Percentiles rank a stretch among this genome's conserved stretches.
These are phyloP conservation scores for Haliclona indistincta DNA, from an alignment of 37 sponge, comb jelly and placozoan genomes.

Conservation along the genomic window DNA sequence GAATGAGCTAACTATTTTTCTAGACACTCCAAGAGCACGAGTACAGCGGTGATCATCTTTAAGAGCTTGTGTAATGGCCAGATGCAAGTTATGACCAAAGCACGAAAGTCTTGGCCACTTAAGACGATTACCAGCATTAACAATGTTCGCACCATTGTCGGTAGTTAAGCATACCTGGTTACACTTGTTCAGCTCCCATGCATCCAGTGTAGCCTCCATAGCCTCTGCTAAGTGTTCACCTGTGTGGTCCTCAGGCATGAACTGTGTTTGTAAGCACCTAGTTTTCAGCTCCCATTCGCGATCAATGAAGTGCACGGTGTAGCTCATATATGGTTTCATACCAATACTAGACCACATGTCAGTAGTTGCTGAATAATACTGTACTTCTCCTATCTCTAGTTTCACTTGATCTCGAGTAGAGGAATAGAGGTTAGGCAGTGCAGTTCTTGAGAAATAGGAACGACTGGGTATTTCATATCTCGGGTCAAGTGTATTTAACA, in stretches of 20 bases:
- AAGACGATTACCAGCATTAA: conserved; percentile 3
- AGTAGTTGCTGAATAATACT: conserved; percentile 36
- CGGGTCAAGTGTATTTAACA: conserved; percentile 15
- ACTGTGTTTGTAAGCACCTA: conserved; percentile 18
- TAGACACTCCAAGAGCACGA: conserved; percentile 14
- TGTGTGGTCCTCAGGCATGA: conserved; percentile 42
- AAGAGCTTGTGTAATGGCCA: conserved; percentile 22
- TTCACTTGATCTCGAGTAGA: conserved; percentile 8
- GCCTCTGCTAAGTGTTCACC: conserved; percentile 31
- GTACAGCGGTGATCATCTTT: conserved; percentile 11
- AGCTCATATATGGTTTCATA: conserved; percentile 38
- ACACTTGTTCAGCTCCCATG: conserved; percentile 12
- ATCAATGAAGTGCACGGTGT: conserved; percentile 37
- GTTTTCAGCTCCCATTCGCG: conserved; percentile 3
- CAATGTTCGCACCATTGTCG: conserved; percentile 39
- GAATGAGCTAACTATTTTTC: conserved; percentile 33
- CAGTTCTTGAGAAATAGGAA: conserved; percentile 25
- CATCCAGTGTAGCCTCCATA: conserved; percentile 7
- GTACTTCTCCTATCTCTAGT: background rate
- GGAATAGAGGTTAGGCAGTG: conserved; percentile 18
- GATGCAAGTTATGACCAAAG: conserved; percentile 46
- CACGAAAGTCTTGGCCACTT: conserved; percentile 23
- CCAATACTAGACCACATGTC: conserved; percentile 41
- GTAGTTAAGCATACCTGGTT: conserved; percentile 45
- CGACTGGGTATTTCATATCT: conserved; percentile 29